A percentile compares a stretch with the other conserved stretches of the same genome.
phyloP scores from a whole-genome alignment of 2,113 vertebrate species.

The Hystrix cristata region DNA sequence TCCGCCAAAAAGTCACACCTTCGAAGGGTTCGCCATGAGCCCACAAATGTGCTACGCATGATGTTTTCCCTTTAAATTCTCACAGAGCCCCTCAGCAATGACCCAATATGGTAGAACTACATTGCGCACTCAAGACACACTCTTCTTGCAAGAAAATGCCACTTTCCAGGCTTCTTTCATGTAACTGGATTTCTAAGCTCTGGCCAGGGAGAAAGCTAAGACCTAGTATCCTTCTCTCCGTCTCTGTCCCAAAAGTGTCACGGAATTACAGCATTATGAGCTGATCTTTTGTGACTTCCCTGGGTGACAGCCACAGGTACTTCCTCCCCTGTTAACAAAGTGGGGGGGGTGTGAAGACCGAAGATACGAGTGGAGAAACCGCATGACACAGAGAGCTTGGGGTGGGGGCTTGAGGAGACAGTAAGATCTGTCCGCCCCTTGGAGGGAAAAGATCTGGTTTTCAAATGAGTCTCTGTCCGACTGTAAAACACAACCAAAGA shows the following conservation, averaged over 20 bases:
- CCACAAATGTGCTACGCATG: neutral
- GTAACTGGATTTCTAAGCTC: neutral
- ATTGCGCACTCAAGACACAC: accelerated
- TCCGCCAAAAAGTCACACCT: neutral
- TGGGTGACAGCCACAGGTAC: no score
- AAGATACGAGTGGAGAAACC: neutral
- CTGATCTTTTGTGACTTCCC: no score
- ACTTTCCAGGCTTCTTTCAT: neutral
- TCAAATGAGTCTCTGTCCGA: neutral
- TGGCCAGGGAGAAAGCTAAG: accelerated
- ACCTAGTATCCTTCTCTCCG: neutral
- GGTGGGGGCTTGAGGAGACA: neutral
- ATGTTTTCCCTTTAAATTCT: neutral
- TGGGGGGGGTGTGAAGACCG: accelerated
- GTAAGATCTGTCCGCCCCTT: accelerated
- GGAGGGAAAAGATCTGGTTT: neutral
- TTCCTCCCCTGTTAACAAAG: neutral
- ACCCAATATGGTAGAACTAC: no score
- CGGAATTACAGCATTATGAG: neutral
- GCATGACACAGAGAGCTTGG: neutral
- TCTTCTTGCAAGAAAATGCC: neutral
- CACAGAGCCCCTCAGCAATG: accelerated
- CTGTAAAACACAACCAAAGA: neutral
- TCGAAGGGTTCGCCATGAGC: accelerated
- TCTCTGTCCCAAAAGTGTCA: no score